Conservation (phyloP, 2,113 vertebrate genomes). For the Nanger granti region DNA sequence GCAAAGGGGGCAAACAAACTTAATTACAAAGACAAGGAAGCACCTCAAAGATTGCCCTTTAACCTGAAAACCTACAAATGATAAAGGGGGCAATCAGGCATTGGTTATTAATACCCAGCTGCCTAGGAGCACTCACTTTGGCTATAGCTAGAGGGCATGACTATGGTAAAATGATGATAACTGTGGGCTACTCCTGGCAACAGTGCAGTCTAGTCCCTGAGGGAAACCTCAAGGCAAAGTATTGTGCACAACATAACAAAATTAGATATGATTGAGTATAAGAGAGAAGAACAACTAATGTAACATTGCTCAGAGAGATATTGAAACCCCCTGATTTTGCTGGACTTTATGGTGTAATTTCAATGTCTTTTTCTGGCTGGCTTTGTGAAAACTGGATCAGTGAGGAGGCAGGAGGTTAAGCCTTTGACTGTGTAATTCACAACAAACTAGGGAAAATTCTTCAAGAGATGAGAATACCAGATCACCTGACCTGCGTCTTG, state of each 20-base stretch:
- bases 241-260: not conserved
- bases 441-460: not conserved
- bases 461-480: not conserved
- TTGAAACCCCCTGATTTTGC: not conserved
- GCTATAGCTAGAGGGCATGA: not conserved
- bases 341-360: not conserved
- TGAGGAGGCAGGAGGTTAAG: not conserved
- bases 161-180: not conserved
- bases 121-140: not conserved
- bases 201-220: rapidly evolving
- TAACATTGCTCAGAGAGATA: not conserved
- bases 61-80: not conserved
- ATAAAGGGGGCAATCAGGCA: not conserved
- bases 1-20: conserved; percentile 19
- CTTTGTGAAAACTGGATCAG: not conserved
- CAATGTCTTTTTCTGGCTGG: not conserved
- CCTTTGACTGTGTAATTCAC: not conserved
- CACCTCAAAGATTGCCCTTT: not conserved
- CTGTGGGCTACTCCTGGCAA: not conserved
- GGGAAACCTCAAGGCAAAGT: not conserved
- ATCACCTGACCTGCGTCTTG: not conserved
- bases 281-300: not conserved
- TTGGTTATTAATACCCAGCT: not conserved
- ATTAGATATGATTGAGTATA: not conserved
- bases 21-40: conserved; percentile 26